phyloP scores from a whole-genome alignment of 1,140 invertebrate species.

The Microplitis demolitor region DNA sequence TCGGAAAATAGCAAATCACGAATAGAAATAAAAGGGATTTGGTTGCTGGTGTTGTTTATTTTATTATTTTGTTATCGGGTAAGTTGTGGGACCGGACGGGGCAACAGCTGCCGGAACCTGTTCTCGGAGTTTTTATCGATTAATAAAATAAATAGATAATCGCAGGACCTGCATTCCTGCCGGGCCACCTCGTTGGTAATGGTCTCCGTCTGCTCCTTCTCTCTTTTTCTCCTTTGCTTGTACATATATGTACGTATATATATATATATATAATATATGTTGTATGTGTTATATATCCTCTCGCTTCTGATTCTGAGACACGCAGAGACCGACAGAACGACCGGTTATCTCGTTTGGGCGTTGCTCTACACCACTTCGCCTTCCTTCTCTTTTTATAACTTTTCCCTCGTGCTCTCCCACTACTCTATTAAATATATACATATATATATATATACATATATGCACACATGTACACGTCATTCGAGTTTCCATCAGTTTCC shows the following conservation, averaged over 20 bases:
- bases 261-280: not conserved
- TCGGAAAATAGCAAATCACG: too few species aligned
- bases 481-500: not conserved
- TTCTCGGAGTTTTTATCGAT: conserved; percentile 51
- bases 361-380: conserved; percentile 28
- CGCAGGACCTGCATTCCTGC: conserved; percentile 48
- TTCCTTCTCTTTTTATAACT: not conserved
- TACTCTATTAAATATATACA: too few species aligned
- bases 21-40: not conserved
- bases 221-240: not conserved
- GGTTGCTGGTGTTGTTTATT: not conserved
- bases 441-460: too few species aligned
- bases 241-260: too few species aligned
- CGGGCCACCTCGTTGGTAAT: conserved; percentile 32
- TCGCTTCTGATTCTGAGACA: conserved; percentile 13
- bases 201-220: not conserved
- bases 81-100: conserved; percentile 4
- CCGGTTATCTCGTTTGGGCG: conserved; percentile 39
- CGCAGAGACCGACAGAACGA: conserved; percentile 6
- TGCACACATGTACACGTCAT: not conserved
- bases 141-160: conserved; percentile 57
- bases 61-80: not conserved
- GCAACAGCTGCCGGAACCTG: conserved; percentile 44
- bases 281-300: not conserved
- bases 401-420: not conserved